Evolutionary conservation across 2,797 vertebrate genomes (phyloP), one percentile per base, ranked within the genome.

Genomic region (Streptopelia turtur): DNA sequence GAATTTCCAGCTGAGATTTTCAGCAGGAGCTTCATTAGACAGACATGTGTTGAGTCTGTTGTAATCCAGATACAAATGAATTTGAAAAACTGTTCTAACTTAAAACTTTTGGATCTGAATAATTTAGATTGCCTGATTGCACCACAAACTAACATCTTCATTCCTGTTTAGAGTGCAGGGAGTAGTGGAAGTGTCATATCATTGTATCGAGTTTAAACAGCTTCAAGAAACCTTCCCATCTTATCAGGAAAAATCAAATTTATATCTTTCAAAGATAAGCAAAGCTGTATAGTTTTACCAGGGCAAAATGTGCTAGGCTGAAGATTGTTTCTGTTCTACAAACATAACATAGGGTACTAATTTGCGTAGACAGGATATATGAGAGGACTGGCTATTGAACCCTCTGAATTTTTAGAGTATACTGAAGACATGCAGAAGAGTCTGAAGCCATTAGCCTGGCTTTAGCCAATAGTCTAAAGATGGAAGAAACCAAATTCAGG

Each of bases 1-100:
- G 90, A 97, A 97, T 95, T 97, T 98, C 98, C 98, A 97, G 96
- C 97, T 95, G 97, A 97, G 97, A 96, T 96, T 98, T 98, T 96
- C 97, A 97, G 97, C 96, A 61, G 95, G 97, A 97, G 95, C 93
- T 98, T 98, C 97, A 97, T 98, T 97, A 98, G 94, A 96, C 90
- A 96, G 97, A 96, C 74, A 30, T 91, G 92, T 74, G 83, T 97
- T 93, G 88, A 94, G 96, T 59, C 87, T 95, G 84, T 82, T 97
- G 75, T 91, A 97, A 94, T 93, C 90, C 94, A 97, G 95, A 95
- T 95, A 96, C 88, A 97, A 97, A 97, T 94, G 83, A 97, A 95
- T 94, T 93, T 96, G 89, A 96, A 94, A 96, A 97, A 97, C 83
- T 70, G 68, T 97, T 96, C 91, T 87, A 97, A 97, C 89, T 86